Percentiles rank a stretch among this genome's conserved stretches.
Conservation (phyloP, 2,797 vertebrate species). For the Myotis vivesi region DNA sequence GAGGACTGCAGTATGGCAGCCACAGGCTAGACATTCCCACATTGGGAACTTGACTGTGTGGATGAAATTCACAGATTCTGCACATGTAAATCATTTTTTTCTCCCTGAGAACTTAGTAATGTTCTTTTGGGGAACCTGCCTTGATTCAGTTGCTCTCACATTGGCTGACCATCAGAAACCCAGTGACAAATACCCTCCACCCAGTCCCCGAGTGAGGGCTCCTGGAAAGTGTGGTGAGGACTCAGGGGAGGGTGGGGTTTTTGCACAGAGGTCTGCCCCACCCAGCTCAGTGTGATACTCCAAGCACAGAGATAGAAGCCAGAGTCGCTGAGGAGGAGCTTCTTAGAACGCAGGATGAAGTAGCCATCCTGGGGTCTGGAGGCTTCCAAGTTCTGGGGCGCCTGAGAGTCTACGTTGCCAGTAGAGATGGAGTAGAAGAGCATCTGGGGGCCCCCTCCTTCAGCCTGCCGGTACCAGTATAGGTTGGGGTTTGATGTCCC, state of each 20-base stretch:
- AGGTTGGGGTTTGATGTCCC: constrained; percentile 1
- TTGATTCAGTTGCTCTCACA: not conserved
- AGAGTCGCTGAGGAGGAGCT: constrained; percentile 35
- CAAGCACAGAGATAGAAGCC: constrained; percentile 73
- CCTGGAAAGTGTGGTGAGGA: not conserved
- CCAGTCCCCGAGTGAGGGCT: not conserved
- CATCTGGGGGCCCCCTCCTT: not conserved
- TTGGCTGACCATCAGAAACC: not conserved
- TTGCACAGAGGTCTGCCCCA: constrained; percentile 55
- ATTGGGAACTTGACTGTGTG: fast-evolving
- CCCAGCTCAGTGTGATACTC: constrained; percentile 67
- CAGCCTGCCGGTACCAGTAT: constrained; percentile 71
- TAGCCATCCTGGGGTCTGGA: not conserved
- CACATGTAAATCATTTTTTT: not conserved
- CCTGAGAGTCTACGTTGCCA: fast-evolving
- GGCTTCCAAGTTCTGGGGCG: not conserved
- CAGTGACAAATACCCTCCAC: not conserved
- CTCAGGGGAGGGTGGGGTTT: constrained; percentile 25
- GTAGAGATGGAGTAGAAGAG: not conserved
- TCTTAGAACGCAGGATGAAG: constrained; percentile 46
- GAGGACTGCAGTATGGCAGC: not conserved
- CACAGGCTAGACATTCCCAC: not conserved
- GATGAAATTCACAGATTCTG: not conserved
- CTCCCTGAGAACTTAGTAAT: not conserved
- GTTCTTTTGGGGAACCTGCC: not conserved